Conservation (phyloP, 2,888 invertebrate species). For the Tinea pellionella region DNA sequence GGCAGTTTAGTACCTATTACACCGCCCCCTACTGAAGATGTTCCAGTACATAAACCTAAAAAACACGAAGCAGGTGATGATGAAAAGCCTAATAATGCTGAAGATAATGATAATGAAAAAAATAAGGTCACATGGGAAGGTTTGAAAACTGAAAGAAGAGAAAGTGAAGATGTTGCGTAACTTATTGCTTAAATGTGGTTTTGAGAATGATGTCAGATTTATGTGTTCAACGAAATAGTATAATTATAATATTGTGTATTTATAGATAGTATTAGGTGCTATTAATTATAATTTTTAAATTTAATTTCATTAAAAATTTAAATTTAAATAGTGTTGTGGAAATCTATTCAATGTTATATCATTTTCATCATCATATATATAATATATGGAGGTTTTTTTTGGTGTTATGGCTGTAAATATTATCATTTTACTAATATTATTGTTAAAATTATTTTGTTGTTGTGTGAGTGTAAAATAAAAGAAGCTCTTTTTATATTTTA, state of each 20-base stretch:
- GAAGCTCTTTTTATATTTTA: no score
- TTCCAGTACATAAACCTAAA: slow-evolving; percentile 48
- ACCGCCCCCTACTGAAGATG: slow-evolving; percentile 50
- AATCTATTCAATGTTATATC: background rate
- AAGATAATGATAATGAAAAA: slow-evolving; percentile 14
- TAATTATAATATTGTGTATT: background rate
- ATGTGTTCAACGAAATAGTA: background rate
- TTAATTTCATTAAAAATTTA: background rate
- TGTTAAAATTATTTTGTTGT: background rate
- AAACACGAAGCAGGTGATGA: slow-evolving; percentile 27
- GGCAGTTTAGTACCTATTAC: slow-evolving; percentile 59
- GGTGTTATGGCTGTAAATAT: background rate
- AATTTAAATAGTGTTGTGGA: background rate
- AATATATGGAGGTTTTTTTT: no score
- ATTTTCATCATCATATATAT: no score
- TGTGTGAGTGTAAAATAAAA: background rate
- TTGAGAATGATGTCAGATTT: background rate
- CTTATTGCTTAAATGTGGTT: background rate
- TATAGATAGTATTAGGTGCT: background rate
- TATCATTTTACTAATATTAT: background rate
- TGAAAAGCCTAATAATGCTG: slow-evolving; percentile 37
- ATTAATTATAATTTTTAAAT: background rate
- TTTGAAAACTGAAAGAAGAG: background rate
- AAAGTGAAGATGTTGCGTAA: background rate
- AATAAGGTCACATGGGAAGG: background rate